phyloP scores from a whole-genome alignment of 2,888 invertebrate genomes.

The Plutella xylostella region DNA sequence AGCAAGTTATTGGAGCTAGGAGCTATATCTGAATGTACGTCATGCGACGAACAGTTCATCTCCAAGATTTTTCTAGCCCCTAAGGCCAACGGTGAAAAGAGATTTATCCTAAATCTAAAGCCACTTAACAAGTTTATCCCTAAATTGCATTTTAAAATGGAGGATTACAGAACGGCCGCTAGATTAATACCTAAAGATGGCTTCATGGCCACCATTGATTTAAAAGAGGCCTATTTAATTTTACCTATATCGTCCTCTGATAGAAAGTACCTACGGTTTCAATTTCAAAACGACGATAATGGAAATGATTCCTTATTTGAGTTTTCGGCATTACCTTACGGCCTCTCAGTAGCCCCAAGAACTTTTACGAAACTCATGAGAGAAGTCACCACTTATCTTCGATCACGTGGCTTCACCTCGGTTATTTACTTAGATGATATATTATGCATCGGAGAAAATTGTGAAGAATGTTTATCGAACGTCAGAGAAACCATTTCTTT shows the following conservation, averaged over 20 bases:
- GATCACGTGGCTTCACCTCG: no score
- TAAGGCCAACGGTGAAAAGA: conserved; percentile 1
- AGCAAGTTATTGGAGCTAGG: not conserved
- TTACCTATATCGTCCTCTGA: not conserved
- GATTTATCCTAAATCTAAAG: conserved; percentile 5
- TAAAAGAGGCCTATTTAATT: not conserved
- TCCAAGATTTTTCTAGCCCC: not conserved
- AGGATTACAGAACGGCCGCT: not conserved
- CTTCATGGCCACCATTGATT: not conserved
- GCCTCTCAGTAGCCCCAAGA: no score
- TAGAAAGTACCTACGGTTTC: not conserved
- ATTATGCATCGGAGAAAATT: no score
- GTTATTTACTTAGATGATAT: no score
- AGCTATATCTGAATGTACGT: not conserved
- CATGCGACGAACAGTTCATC: not conserved
- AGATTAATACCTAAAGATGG: not conserved
- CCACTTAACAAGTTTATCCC: not conserved
- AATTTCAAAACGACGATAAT: no score
- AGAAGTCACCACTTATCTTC: no score
- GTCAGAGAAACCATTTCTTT: no score
- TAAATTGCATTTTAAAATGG: conserved; percentile 4
- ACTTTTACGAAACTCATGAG: no score
- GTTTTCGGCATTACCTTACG: no score
- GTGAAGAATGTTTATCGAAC: no score
- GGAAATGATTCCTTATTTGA: no score